Base-by-base conservation (phyloP, 2,888 invertebrate genomes). In the Chloromyia formosa region DNA sequence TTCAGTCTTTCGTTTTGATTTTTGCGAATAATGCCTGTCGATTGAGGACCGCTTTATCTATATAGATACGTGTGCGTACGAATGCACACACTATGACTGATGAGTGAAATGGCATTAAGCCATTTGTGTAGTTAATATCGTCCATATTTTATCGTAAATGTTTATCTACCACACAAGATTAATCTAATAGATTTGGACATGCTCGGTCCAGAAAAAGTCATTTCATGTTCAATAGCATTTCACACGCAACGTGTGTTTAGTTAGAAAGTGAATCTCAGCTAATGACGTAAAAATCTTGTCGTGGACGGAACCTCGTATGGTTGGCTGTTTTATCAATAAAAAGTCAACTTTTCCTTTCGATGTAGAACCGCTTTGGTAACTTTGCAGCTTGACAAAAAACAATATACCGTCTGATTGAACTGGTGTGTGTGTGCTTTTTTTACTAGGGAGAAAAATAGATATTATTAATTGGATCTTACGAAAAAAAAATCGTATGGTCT, bases 231-330 rank as follows among this genome's bases (percentile, higher is more conserved):
- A 22, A 66, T 45, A 23, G 14, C 20, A n/a, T 71, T 71, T 56
- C 42, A 18, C 71, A 58, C 40, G 58, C 71, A 20, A 9, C 56
- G 35, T 66, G 62, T 23, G 45, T 42, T 69, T 20, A 23, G 35
- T 42, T 71, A 71, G 71, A 71, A 71, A 71, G 71, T 71, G 71
- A 71, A 71, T 71, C 58, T 71, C 58, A 56, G 58, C 58, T 58
- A 71, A 71, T 56, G 71, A 56, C 71, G 56, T 71, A 66, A 18
- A 40, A 62, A 49, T 12, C 12, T 3, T 49, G 49, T n/a, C 16
- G 49, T 49, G 16, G 49, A 12, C 49, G 49, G 49, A 49, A 49
- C 1, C 49, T n/a, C 12, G 14, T 2, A 49, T n/a, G 16, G 14
- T 49, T 49, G 12, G 12, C 49, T 49, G 14, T 49, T n/a, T 49